phyloP scores from a whole-genome alignment of 1,140 invertebrate species.

The Drosophila melanogaster region Release_6_plus_ISO1_MT NT_033779.5:5979501-5980000 shows the following conservation, averaged over 20 bases:
- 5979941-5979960: conserved; percentile 56
- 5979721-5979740: conserved; percentile 56
- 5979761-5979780: conserved; percentile 3
- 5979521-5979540: conserved; percentile 85
- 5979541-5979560: conserved; percentile 53
- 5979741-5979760: conserved; percentile 51
- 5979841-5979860: neutral
- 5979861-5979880: neutral
- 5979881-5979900: conserved; percentile 4
- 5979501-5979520: conserved; percentile 99
- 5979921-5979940: conserved; percentile 57
- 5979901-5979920: conserved; percentile 48
- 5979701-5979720: conserved; percentile 73
- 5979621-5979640: conserved; percentile 50
- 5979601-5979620: conserved; percentile 62
- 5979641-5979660: conserved; percentile 65
- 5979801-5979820: neutral
- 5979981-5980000: conserved; percentile 52
- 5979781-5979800: neutral
- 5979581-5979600: conserved; percentile 51
- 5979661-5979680: conserved; percentile 62
- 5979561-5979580: conserved; percentile 25
- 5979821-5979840: conserved; percentile 3
- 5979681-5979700: conserved; percentile 64
- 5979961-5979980: conserved; percentile 55